Evolutionary conservation across 2,113 vertebrate species (phyloP).

Genomic region (Psittacula cyanocephala): DNA sequence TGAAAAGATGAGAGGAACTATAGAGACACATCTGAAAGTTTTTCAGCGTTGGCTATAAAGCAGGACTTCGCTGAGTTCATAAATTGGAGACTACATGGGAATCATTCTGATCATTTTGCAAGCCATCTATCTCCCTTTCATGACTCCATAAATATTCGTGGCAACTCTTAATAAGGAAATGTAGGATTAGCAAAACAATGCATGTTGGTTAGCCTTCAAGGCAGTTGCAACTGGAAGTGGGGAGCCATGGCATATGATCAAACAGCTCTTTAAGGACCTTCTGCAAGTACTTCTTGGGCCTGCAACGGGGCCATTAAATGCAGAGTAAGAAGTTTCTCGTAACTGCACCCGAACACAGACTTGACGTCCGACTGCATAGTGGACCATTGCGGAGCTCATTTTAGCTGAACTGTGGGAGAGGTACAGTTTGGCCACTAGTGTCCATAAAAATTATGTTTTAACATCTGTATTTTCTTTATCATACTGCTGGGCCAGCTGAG

Average conservation of each 20-base stretch:
- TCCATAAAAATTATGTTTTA: neutral
- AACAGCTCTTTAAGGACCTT: neutral
- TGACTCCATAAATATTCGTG: conserved; percentile 40
- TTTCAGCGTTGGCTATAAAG: neutral
- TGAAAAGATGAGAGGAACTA: neutral
- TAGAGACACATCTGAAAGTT: neutral
- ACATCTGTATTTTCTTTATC: neutral
- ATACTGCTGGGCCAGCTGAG: neutral
- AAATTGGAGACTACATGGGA: neutral
- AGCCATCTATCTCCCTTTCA: conserved; percentile 46
- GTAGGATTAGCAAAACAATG: conserved; percentile 31
- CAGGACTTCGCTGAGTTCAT: neutral
- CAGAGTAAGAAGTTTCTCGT: neutral
- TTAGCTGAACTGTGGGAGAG: neutral
- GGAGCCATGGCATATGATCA: neutral
- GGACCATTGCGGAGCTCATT: neutral
- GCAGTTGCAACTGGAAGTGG: conserved; percentile 24
- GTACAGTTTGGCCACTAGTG: neutral
- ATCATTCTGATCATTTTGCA: neutral
- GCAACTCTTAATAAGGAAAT: conserved; percentile 53
- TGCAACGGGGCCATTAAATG: neutral
- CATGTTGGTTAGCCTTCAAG: neutral
- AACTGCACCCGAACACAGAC: neutral
- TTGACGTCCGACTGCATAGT: accelerated
- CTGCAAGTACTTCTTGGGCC: neutral